Evolutionary conservation across 2,113 vertebrate genomes (phyloP).

Genomic region (Oncorhynchus kisutch): DNA sequence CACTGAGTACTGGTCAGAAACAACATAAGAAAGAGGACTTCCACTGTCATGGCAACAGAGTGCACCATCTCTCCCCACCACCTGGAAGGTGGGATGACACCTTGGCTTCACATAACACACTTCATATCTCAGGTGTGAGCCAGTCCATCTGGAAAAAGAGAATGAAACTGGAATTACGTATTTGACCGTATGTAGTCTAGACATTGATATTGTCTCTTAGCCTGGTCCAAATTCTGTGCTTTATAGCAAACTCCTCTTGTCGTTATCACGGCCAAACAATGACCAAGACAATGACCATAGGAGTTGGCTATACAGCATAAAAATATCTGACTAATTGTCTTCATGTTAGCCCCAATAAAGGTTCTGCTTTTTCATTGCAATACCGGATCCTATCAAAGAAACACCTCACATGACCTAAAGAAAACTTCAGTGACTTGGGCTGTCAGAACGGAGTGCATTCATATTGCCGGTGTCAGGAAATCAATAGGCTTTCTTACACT

Average conservation of each 20-base stretch:
- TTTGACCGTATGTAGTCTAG: conserved; percentile 44
- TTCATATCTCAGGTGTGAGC: conserved; percentile 69
- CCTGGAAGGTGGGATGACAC: conserved; percentile 80
- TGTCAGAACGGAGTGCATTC: conserved; percentile 27
- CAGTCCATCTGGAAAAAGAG: conserved; percentile 73
- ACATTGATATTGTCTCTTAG: conserved; percentile 2
- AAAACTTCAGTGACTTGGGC: conserved; percentile 46
- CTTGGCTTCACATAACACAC: conserved; percentile 84
- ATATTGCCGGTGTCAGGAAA: conserved; percentile 43
- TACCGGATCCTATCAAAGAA: conserved; percentile 21
- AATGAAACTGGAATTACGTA: conserved; percentile 48
- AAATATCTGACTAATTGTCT: too few species aligned
- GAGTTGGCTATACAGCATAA: too few species aligned
- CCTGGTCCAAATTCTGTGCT: not conserved
- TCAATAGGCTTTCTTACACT: conserved; percentile 55
- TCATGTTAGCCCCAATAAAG: too few species aligned
- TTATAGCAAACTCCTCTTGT: not conserved
- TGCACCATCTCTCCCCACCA: conserved; percentile 88
- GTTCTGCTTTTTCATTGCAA: conserved; percentile 10
- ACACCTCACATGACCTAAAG: conserved; percentile 31
- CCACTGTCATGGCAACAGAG: conserved; percentile 89
- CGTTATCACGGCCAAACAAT: too few species aligned
- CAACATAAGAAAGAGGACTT: conserved; percentile 87
- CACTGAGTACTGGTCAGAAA: conserved; percentile 81
- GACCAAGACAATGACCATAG: too few species aligned